Conservation (phyloP, 2,113 vertebrate genomes). For the Aplodontia rufa region DNA sequence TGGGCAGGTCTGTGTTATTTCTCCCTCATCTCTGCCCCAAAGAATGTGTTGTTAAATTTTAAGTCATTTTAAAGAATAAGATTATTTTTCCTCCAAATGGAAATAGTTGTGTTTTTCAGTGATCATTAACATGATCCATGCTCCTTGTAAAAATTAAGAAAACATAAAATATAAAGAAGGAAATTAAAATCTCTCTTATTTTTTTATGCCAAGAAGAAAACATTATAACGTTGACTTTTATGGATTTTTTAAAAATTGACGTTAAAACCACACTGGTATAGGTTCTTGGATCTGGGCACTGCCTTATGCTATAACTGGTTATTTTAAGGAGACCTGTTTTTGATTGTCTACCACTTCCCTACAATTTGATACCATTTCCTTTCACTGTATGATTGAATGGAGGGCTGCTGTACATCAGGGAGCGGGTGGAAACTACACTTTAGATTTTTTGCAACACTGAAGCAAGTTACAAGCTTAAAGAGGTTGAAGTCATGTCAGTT, state of each 20-base stretch:
- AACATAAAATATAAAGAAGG: neutral
- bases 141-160: neutral
- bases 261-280: neutral
- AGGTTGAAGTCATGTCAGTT: neutral
- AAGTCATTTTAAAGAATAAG: neutral
- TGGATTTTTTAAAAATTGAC: neutral
- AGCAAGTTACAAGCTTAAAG: neutral
- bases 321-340: neutral
- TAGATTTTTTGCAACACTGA: neutral
- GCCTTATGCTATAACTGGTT: neutral
- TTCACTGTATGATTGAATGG: neutral
- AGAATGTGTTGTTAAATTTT: neutral
- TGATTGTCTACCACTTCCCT: neutral
- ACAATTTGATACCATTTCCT: neutral
- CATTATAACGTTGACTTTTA: neutral
- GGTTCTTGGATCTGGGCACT: neutral
- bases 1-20: neutral
- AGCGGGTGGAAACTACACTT: neutral
- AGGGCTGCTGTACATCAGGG: neutral
- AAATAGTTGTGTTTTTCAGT: neutral
- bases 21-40: neutral
- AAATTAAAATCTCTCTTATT: neutral
- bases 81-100: neutral
- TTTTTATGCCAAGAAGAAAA: neutral
- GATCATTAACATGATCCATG: neutral